Conservation (phyloP, 2,113 vertebrate genomes). For the Phaethon lepturus region DNA sequence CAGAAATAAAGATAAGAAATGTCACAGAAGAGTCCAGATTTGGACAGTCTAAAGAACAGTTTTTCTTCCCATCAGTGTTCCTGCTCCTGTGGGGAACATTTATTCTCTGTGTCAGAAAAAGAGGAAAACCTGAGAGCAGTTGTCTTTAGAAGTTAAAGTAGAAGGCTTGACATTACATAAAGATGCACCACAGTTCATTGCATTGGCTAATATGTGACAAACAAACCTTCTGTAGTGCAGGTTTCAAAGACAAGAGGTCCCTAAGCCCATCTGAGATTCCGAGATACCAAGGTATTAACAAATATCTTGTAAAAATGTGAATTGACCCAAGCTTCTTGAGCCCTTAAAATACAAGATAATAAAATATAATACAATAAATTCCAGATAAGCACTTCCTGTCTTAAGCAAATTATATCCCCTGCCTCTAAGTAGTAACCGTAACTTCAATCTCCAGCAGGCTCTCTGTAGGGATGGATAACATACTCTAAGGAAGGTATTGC, state of each 20-base stretch:
- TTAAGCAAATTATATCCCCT: not conserved
- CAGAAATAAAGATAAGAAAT: not conserved
- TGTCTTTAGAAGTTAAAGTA: not conserved
- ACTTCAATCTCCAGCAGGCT: not conserved
- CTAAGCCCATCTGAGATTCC: not conserved
- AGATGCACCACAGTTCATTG: not conserved
- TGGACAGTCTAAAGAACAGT: not conserved
- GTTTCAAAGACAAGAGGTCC: not conserved
- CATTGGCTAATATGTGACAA: not conserved
- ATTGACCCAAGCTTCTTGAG: not conserved
- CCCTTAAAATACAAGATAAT: not conserved
- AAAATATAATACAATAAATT: conserved; percentile 17
- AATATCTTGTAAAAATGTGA: not conserved
- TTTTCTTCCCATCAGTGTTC: not conserved
- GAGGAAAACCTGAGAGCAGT: not conserved
- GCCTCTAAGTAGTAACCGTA: not conserved
- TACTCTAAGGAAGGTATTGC: not conserved
- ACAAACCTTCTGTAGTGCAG: not conserved
- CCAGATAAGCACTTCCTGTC: not conserved
- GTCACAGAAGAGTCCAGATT: not conserved
- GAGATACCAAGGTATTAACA: not conserved
- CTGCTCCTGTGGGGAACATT: not conserved
- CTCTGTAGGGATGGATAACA: not conserved
- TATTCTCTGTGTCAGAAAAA: not conserved
- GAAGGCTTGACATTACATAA: not conserved